Percentiles rank a stretch among this genome's conserved stretches.
phyloP scores from a whole-genome alignment of 2,888 invertebrate species.

The Platycheirus rosarum region DNA sequence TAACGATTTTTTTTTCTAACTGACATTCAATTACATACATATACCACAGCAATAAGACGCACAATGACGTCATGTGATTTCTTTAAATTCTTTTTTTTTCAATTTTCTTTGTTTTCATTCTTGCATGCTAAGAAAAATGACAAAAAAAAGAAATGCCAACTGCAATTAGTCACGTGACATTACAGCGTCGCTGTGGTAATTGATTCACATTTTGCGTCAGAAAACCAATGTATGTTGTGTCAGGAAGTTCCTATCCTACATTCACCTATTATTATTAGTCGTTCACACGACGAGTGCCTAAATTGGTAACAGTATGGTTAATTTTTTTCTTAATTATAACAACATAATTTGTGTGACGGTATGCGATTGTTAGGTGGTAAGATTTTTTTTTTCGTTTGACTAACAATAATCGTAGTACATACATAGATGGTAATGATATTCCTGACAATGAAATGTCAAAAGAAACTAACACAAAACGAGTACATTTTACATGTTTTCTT shows the following conservation, averaged over 20 bases:
- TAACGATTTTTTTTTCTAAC: background rate
- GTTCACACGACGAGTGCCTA: conserved; percentile 10
- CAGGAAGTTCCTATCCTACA: conserved; percentile 6
- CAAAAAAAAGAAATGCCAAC: conserved; percentile 45
- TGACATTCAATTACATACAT: conserved; percentile 42
- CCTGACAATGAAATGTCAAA: too few relatives aligned
- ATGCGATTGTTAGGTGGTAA: conserved; percentile 46
- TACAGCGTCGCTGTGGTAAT: conserved; percentile 41
- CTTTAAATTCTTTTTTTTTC: conserved; percentile 10
- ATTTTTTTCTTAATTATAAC: conserved; percentile 28
- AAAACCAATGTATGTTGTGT: background rate
- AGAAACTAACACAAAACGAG: too few relatives aligned
- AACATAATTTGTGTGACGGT: conserved; percentile 58
- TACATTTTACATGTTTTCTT: too few relatives aligned
- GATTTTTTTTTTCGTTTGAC: conserved; percentile 16
- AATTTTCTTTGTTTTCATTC: background rate
- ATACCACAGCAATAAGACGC: conserved; percentile 58
- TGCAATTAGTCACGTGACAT: conserved; percentile 71
- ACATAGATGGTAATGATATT: too few relatives aligned
- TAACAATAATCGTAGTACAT: too few relatives aligned
- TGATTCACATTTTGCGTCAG: conserved; percentile 40
- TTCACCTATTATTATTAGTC: background rate
- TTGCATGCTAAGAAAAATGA: conserved; percentile 13
- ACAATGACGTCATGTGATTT: conserved; percentile 58
- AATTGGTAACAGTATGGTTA: conserved; percentile 3